phyloP scores from a whole-genome alignment of 2,113 vertebrate species.

The Tauraco erythrolophus region DNA sequence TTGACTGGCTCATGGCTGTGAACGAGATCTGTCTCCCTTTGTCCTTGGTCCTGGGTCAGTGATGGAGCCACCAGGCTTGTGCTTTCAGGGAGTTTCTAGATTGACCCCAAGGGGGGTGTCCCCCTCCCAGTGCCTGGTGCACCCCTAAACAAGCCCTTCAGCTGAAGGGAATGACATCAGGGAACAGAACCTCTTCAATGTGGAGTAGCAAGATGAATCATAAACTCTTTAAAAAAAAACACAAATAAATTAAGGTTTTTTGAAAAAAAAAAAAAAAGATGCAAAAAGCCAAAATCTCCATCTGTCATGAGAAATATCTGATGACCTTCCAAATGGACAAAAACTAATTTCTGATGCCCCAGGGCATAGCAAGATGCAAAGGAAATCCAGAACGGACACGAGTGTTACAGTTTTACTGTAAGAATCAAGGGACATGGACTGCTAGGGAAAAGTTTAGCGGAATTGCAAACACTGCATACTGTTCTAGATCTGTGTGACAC shows the following conservation, averaged over 20 bases:
- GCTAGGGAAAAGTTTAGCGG: not conserved
- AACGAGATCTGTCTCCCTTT: accelerated
- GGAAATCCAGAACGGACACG: not conserved
- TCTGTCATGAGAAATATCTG: not conserved
- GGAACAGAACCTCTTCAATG: not conserved
- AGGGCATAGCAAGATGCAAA: not conserved
- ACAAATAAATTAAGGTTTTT: not conserved
- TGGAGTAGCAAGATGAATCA: not conserved
- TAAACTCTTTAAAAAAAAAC: not conserved
- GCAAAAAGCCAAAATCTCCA: not conserved
- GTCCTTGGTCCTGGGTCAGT: not conserved
- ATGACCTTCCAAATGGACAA: not conserved
- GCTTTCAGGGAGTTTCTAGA: not conserved
- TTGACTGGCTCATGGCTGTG: not conserved
- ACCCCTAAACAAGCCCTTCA: accelerated
- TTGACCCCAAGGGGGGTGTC: accelerated
- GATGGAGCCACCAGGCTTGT: not conserved
- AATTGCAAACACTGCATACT: not conserved
- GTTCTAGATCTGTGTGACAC: not conserved
- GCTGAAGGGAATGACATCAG: not conserved
- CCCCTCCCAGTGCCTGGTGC: no score
- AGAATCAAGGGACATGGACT: not conserved
- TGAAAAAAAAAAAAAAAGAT: not conserved
- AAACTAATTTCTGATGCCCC: not conserved
- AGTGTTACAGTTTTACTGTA: not conserved